Evolutionary conservation across 2,797 vertebrate species (phyloP), one percentile per base, ranked within the genome.

Genomic region (Cephalopachus bancanus): DNA sequence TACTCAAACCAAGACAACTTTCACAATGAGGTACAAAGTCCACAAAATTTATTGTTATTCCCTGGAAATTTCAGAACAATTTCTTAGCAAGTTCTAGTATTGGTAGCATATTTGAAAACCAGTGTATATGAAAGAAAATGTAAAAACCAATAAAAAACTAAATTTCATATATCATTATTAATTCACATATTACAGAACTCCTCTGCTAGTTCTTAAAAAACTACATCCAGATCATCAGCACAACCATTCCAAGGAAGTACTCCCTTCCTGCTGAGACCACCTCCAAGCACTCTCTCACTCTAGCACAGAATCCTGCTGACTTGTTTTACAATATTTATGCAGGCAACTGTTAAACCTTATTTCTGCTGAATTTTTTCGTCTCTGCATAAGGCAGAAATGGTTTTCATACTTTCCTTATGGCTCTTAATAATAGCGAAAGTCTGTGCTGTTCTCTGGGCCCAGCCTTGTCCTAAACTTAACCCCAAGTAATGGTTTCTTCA

Each of bases 291-390:
- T 93, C 95, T 71, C 96, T 97, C 89, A 90, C 92, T 97, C 88
- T 59, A 30, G 84, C 87, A 96, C 91, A 97, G 95, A 91, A 87
- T 94, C 97, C 97, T 97, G 96, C 94, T 97, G 96, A 97, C 96
- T 91, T 98, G 90, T 97, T 98, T 96, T 96, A 97, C 94, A 95
- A 97, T 96, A 98, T 95, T 98, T 95, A 87, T 97, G 96, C 96
- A 97, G 95, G 97, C 98, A 98, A 98, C 97, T 97, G 96, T 97
- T 98, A 96, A 98, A 97, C 62, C 89, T 97, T 94, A 91, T 97
- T 95, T 96, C 59, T 90, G 80, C n/a, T 90, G 26, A 71, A 62
- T 97, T 92, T 93, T 97, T 97, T 78, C 87, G 64, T 96, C 89
- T 96, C 64, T 94, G 28, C 33, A 71, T 93, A 89, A 97, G 95